Evolutionary conservation across 2,888 invertebrate genomes (phyloP).

Genomic region (Xylocampa areola): DNA sequence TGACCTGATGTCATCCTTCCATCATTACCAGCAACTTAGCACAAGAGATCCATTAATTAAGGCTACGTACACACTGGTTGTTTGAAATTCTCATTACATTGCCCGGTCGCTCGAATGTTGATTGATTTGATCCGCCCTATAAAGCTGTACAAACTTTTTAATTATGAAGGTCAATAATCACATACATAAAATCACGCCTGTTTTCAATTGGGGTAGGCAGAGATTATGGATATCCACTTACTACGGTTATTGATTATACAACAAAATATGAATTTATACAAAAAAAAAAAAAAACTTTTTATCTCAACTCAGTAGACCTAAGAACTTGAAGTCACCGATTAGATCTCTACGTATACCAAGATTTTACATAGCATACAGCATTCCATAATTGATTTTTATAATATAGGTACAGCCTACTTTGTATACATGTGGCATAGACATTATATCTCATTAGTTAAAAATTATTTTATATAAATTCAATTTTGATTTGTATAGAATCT

Average conservation of each 20-base stretch:
- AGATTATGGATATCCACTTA: constrained; percentile 23
- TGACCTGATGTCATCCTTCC: constrained; percentile 24
- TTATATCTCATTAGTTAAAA: too few relatives aligned
- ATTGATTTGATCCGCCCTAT: constrained; percentile 44
- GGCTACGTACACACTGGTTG: constrained; percentile 39
- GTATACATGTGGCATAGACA: too few relatives aligned
- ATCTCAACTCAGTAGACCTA: too few relatives aligned
- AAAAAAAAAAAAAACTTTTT: not conserved
- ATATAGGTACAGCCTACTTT: too few relatives aligned
- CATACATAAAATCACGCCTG: too few relatives aligned
- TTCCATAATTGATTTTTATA: too few relatives aligned
- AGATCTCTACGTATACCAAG: too few relatives aligned
- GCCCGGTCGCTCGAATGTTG: constrained; percentile 38
- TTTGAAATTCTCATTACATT: constrained; percentile 53
- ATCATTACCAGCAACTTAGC: constrained; percentile 42
- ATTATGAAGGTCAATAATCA: constrained; percentile 36
- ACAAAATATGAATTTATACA: not conserved
- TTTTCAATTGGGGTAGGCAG: too few relatives aligned
- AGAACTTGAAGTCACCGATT: too few relatives aligned
- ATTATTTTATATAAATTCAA: too few relatives aligned
- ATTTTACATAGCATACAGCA: too few relatives aligned
- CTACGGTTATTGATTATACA: not conserved
- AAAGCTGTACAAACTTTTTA: constrained; percentile 39
- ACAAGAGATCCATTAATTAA: constrained; percentile 52
- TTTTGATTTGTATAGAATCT: too few relatives aligned